Evolutionary conservation across 2,888 invertebrate genomes (phyloP), one percentile per base, ranked within the genome.

Genomic region (Acleris emargana): DNA sequence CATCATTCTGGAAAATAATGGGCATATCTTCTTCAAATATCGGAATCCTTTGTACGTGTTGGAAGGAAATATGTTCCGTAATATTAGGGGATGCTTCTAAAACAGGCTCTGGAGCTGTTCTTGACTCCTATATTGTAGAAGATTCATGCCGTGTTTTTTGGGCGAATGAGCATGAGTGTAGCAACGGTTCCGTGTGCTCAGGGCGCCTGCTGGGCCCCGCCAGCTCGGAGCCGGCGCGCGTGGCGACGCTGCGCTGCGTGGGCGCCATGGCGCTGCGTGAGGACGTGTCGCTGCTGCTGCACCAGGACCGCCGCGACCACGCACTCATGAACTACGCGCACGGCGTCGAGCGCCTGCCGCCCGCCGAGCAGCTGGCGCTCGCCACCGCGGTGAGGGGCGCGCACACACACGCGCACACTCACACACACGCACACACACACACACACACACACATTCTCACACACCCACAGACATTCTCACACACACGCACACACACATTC

Each of bases 291-390:
- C 94, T 98, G 72, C 93, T 98, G 73, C 89, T 98, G 77, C 98
- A 98, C 87, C 97, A 97, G 91, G 98, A 98, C 89, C 94, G 98
- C 69, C 94, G 96, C 70, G 97, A 97, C 76, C 98, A 98, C 87
- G 95, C 97, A 70, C 93, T 98, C 72, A 97, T 98, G 95, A 96
- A 97, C 86, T 97, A 96, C 85, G 97, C 97, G 42, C 94, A 95
- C 79, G 94, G 95, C 79, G 95, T 98, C 72, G 98, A 98, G 84
- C 91, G 94, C 72, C 94, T 95, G 76, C 94, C 95, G 32, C 85
- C 93, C 0, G 94, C 95, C 57, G 97, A 97, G 81, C 97, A 97
- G 84, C 94, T 94, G 76, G 96, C 96, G 13, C 93, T 97, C 72
- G 95, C 97, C 55, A 92, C 96, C 77, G 96, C 97, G 86, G 97